Percentiles rank a stretch among this genome's conserved stretches.
Conservation (phyloP, 1,140 invertebrate species). For the Dolichoris vasculosae region DNA sequence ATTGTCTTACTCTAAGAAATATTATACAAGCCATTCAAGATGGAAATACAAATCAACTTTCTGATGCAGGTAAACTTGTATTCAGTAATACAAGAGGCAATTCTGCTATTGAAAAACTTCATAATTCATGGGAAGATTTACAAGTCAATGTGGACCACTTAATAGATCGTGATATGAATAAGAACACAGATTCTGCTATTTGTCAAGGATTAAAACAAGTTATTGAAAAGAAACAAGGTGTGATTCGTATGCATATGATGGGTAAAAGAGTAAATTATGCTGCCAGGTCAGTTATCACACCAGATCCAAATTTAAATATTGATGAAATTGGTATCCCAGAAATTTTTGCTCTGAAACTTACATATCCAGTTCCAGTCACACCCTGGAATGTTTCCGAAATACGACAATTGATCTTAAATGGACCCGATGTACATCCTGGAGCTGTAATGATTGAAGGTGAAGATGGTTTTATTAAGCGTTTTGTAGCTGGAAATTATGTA, state of each 20-base stretch:
- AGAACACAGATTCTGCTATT: slow-evolving; percentile 61
- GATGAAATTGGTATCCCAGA: slow-evolving; percentile 99
- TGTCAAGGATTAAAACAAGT: slow-evolving; percentile 82
- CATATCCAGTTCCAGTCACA: slow-evolving; percentile 94
- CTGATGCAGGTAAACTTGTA: slow-evolving; percentile 71
- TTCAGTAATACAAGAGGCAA: slow-evolving; percentile 78
- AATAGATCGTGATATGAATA: slow-evolving; percentile 77
- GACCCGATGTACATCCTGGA: slow-evolving; percentile 92
- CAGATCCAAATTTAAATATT: slow-evolving; percentile 96
- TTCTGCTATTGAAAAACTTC: slow-evolving; percentile 83
- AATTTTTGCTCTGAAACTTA: slow-evolving; percentile 93
- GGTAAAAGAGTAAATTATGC: slow-evolving; percentile 99
- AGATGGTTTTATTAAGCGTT: slow-evolving; percentile 81
- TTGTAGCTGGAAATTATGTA: slow-evolving; percentile 76
- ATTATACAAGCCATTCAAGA: slow-evolving; percentile 79
- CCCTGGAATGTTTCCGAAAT: slow-evolving; percentile 92
- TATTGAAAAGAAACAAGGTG: slow-evolving; percentile 97
- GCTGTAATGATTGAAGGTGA: slow-evolving; percentile 89
- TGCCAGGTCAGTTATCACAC: slow-evolving; percentile 97
- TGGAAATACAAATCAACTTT: slow-evolving; percentile 69
- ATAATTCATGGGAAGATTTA: slow-evolving; percentile 82
- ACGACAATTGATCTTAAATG: slow-evolving; percentile 90
- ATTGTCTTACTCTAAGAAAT: slow-evolving; percentile 78
- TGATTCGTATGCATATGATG: slow-evolving; percentile 99
- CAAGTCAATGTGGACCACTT: slow-evolving; percentile 83